Percentiles rank a stretch among this genome's conserved stretches.
Evolutionary conservation across 1,140 invertebrate genomes (phyloP).

Genomic region (Anastatus disparis): DNA sequence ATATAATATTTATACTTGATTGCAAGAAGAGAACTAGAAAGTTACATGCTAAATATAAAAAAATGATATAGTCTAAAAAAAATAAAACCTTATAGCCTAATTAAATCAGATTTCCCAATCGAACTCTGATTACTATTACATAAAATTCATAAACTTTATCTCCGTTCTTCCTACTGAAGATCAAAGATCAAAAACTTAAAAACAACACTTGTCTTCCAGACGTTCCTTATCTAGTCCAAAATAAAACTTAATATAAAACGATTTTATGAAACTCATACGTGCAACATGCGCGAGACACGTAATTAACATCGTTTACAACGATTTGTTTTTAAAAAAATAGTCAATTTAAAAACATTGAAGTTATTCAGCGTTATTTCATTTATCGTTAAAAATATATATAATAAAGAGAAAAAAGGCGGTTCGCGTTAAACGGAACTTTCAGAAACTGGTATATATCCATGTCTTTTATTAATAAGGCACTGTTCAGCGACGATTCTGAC

Average conservation of each 20-base stretch:
- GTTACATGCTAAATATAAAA: constrained; percentile 5
- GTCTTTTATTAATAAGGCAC: constrained; percentile 61
- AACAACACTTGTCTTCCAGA: constrained; percentile 23
- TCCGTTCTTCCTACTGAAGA: not conserved
- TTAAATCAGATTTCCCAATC: not conserved
- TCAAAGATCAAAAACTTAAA: constrained; percentile 21
- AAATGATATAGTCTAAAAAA: constrained; percentile 16
- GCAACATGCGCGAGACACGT: constrained; percentile 14
- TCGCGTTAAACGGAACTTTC: constrained; percentile 28
- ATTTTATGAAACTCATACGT: constrained; percentile 21
- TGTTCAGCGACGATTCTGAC: constrained; percentile 68
- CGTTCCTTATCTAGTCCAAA: constrained; percentile 8
- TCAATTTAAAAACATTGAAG: constrained; percentile 6
- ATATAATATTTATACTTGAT: constrained; percentile 13
- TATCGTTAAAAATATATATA: constrained; percentile 23
- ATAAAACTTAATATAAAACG: constrained; percentile 21
- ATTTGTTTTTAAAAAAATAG: constrained; percentile 10
- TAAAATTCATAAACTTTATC: not conserved
- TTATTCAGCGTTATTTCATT: not conserved
- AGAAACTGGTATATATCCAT: constrained; percentile 14
- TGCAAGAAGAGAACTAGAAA: constrained; percentile 21
- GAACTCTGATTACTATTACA: not conserved
- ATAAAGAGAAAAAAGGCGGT: constrained; percentile 26
- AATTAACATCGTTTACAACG: constrained; percentile 3
- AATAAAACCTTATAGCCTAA: constrained; percentile 29